phyloP scores from a whole-genome alignment of 2,797 vertebrate species.

The Anolis apletophallus region DNA sequence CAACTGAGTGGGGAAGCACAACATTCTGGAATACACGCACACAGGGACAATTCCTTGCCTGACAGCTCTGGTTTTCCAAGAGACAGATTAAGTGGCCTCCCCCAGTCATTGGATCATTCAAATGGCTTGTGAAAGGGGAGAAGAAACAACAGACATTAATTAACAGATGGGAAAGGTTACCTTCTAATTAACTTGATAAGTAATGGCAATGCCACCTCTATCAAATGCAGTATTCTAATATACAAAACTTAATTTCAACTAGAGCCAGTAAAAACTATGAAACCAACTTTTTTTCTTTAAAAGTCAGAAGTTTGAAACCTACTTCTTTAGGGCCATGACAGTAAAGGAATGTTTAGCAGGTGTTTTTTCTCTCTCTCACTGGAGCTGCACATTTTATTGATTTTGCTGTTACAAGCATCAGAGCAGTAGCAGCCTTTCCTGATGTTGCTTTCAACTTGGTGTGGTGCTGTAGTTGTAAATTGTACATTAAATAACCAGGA shows the following conservation, averaged over 20 bases:
- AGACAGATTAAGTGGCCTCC: background rate
- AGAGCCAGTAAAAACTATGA: background rate
- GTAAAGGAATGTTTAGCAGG: conserved; percentile 65
- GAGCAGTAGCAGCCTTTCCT: background rate
- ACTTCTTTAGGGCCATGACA: conserved; percentile 32
- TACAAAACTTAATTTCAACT: background rate
- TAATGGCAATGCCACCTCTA: background rate
- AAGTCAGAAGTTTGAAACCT: background rate
- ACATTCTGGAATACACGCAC: background rate
- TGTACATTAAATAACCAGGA: background rate
- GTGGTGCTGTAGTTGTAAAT: background rate
- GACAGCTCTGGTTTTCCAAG: background rate
- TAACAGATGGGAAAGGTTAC: background rate
- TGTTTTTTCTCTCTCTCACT: conserved; percentile 72
- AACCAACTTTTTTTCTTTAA: background rate
- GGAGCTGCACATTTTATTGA: conserved; percentile 68
- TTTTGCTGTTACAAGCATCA: conserved; percentile 57
- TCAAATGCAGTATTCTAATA: background rate
- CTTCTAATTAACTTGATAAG: background rate
- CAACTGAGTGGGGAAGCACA: background rate
- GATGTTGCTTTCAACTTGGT: background rate
- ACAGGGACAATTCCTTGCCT: background rate
- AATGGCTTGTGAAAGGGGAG: background rate
- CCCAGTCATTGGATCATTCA: background rate
- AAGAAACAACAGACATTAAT: background rate